Evolutionary conservation across 2,888 invertebrate genomes (phyloP).

Genomic region (Helleia helle): DNA sequence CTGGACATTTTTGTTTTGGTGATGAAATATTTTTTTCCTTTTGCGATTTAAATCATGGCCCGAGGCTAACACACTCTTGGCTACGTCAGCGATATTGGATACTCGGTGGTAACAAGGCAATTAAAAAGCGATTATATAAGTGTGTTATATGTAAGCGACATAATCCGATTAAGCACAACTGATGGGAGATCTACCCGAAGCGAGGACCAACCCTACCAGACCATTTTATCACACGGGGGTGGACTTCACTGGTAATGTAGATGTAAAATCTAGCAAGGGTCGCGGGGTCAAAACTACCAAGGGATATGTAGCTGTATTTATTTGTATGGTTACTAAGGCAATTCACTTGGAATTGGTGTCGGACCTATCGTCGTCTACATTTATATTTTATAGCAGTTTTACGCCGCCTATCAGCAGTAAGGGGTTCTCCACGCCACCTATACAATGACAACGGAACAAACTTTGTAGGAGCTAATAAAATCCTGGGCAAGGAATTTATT

Average conservation of each 20-base stretch:
- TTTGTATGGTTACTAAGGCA: conserved; percentile 21
- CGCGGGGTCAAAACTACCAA: conserved; percentile 16
- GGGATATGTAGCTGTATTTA: conserved; percentile 24
- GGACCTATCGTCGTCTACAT: conserved; percentile 22
- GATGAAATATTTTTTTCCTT: no score
- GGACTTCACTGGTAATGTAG: conserved; percentile 19
- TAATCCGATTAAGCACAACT: conserved; percentile 7
- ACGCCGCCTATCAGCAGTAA: conserved; percentile 22
- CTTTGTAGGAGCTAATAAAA: conserved; percentile 23
- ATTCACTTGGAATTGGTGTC: conserved; percentile 27
- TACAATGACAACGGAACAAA: conserved; percentile 26
- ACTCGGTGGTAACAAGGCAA: no score
- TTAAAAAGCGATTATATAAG: no score
- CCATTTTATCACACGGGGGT: conserved; percentile 22
- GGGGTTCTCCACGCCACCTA: conserved; percentile 22
- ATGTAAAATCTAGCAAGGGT: conserved; percentile 18
- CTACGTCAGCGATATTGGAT: no score
- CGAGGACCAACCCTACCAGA: conserved; percentile 11
- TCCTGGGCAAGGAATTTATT: conserved; percentile 15
- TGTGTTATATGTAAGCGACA: no score
- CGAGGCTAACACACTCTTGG: no score
- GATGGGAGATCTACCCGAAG: conserved; percentile 19
- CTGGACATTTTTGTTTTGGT: no score
- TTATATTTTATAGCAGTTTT: conserved; percentile 25
- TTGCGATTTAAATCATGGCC: no score